Percentiles rank a stretch among this genome's conserved stretches.
Evolutionary conservation across 1,140 invertebrate genomes (phyloP).

Genomic region (Drosophila murphyi): DNA sequence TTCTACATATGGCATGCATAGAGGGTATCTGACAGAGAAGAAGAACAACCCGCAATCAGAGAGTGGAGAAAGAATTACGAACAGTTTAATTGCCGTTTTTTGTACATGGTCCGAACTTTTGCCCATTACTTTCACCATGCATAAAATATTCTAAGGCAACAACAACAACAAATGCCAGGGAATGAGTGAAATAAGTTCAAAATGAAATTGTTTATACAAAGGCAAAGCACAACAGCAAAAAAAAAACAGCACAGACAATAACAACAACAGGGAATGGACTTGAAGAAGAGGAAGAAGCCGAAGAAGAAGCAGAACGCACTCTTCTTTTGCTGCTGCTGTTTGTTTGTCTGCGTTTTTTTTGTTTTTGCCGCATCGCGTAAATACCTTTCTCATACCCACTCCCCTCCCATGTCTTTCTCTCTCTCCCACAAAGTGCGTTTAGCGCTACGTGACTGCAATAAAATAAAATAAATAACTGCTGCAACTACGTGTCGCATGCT

Average conservation of each 20-base stretch:
- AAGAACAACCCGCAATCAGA: constrained; percentile 4
- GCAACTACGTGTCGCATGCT: constrained; percentile 70
- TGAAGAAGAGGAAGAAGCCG: constrained; percentile 7
- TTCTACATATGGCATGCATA: neutral
- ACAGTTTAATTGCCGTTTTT: constrained; percentile 58
- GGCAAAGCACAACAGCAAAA: constrained; percentile 11
- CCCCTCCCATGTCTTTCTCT: neutral
- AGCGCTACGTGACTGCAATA: constrained; percentile 74
- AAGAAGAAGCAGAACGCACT: constrained; percentile 13
- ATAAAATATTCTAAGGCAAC: constrained; percentile 58
- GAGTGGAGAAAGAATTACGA: constrained; percentile 33
- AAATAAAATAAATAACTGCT: constrained; percentile 60
- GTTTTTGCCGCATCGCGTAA: constrained; percentile 54
- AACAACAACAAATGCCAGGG: constrained; percentile 15
- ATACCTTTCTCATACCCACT: constrained; percentile 33
- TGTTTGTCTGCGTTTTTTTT: constrained; percentile 40
- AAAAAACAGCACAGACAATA: constrained; percentile 14
- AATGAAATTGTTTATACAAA: constrained; percentile 62
- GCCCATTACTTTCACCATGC: constrained; percentile 73
- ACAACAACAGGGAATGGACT: neutral
- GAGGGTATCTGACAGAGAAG: constrained; percentile 4
- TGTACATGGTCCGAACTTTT: constrained; percentile 60
- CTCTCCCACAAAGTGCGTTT: constrained; percentile 28
- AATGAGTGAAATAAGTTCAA: constrained; percentile 53
- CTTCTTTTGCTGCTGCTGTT: constrained; percentile 34